phyloP scores from a whole-genome alignment of 2,113 vertebrate species.

The Sialia sialis region DNA sequence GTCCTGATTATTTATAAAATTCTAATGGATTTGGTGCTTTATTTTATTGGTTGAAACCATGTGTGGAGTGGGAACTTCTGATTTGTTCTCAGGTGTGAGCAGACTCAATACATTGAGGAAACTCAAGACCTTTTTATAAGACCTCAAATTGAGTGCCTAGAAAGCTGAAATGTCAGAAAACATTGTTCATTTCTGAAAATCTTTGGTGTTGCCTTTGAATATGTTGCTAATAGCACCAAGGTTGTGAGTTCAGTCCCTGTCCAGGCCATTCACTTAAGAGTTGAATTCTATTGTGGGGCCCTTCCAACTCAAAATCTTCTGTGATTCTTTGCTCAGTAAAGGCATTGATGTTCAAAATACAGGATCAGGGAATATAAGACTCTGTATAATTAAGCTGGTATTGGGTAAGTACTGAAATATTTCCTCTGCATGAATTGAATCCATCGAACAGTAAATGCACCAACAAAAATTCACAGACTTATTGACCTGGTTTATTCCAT shows the following conservation, averaged over 20 bases:
- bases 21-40: not conserved
- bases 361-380: not conserved
- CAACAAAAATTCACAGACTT: not conserved
- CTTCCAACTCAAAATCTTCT: not conserved
- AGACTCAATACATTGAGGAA: not conserved
- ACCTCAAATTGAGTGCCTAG: not conserved
- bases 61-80: not conserved
- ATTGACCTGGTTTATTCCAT: conserved; percentile 11
- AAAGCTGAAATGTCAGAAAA: not conserved
- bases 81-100: not conserved
- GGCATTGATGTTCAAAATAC: not conserved
- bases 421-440: not conserved
- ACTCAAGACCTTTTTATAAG: not conserved
- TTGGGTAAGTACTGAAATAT: not conserved
- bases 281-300: not conserved
- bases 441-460: not conserved
- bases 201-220: not conserved
- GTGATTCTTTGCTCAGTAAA: not conserved
- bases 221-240: not conserved
- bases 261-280: not conserved
- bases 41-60: not conserved
- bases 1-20: not conserved
- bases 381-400: not conserved
- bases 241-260: not conserved
- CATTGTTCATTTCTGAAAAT: not conserved